Percentiles rank a stretch among this genome's conserved stretches.
Evolutionary conservation across 2,113 vertebrate genomes (phyloP).

Genomic region (Alosa alosa): DNA sequence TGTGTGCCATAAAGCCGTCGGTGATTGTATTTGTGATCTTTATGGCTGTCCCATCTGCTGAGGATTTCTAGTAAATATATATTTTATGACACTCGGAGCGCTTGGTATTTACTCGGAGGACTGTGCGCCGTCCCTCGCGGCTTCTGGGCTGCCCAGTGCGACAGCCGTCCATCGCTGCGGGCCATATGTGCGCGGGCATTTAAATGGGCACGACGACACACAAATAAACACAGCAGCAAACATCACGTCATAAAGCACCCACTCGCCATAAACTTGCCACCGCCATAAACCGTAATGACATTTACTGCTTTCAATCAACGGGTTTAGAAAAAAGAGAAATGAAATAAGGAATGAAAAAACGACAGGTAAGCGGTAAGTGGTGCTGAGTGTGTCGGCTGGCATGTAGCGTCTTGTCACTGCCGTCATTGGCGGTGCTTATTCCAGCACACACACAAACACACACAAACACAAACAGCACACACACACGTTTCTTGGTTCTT

Average conservation of each 20-base stretch:
- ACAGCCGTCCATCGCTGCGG: conserved; percentile 48
- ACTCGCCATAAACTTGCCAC: conserved; percentile 32
- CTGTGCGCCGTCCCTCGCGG: conserved; percentile 38
- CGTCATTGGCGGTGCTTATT: no score
- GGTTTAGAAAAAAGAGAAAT: no score
- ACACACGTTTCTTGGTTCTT: not conserved
- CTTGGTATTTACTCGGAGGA: conserved; percentile 49
- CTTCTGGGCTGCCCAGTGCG: conserved; percentile 35
- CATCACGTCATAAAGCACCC: conserved; percentile 35
- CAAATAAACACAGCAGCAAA: conserved; percentile 26
- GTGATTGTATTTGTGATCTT: conserved; percentile 71
- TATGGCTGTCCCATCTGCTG: conserved; percentile 61
- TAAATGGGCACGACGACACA: conserved; percentile 45
- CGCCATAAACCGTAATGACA: conserved; percentile 36
- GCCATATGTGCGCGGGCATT: conserved; percentile 48
- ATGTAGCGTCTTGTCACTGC: not conserved
- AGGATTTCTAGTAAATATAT: conserved; percentile 72
- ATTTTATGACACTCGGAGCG: conserved; percentile 57
- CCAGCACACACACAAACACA: not conserved
- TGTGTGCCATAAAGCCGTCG: conserved; percentile 61
- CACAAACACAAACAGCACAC: no score
- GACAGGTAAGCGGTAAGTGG: not conserved
- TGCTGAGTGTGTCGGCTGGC: not conserved
- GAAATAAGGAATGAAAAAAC: not conserved
- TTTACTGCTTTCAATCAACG: conserved; percentile 28